phyloP scores from a whole-genome alignment of 2,113 vertebrate genomes.

The Bambusicola thoracicus region DNA sequence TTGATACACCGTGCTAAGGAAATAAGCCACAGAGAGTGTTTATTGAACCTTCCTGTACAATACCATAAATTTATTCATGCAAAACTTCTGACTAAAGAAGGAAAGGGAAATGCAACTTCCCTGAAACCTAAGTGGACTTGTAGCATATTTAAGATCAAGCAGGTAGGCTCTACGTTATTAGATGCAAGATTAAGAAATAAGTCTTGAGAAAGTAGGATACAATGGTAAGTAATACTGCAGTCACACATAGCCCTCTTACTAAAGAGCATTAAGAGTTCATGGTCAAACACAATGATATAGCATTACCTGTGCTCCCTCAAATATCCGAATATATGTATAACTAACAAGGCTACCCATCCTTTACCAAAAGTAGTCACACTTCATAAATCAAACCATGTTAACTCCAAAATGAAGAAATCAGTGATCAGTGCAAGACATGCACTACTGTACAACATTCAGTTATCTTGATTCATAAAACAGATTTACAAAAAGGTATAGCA shows the following conservation, averaged over 20 bases:
- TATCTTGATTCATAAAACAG: conserved; percentile 10
- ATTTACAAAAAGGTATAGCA: neutral
- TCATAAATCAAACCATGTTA: neutral
- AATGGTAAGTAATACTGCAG: neutral
- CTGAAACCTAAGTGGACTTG: neutral
- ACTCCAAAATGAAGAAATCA: conserved; percentile 31
- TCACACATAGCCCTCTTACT: neutral
- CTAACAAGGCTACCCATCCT: neutral
- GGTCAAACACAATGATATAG: neutral
- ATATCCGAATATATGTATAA: neutral
- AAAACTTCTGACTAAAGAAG: neutral
- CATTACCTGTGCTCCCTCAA: neutral
- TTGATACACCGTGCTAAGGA: neutral
- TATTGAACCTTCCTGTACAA: neutral
- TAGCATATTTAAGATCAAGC: neutral
- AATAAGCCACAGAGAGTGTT: neutral
- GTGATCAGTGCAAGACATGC: neutral
- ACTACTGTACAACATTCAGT: neutral
- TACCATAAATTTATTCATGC: neutral
- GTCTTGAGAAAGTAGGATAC: neutral
- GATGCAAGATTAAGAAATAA: neutral
- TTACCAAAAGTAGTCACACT: fast-evolving
- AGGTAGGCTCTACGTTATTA: neutral
- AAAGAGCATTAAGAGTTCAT: neutral
- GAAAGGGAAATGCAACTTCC: neutral